phyloP scores from a whole-genome alignment of 2,797 vertebrate species.

The Bradypodion pumilum region DNA sequence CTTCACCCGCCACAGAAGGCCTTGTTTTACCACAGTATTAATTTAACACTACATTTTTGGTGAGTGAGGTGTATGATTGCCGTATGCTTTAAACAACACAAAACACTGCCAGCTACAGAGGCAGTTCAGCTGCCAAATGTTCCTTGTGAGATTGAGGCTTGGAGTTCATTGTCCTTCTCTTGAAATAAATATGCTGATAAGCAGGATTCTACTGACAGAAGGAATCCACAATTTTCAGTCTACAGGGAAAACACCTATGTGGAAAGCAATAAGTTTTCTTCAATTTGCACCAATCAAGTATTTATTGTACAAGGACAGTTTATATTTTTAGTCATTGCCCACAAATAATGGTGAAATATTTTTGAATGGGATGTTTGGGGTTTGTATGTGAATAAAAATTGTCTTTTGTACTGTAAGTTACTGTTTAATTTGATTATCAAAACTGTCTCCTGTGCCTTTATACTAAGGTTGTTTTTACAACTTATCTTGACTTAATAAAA shows the following conservation, averaged over 20 bases:
- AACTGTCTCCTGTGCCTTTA: conserved; percentile 98
- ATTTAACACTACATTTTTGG: conserved; percentile 45
- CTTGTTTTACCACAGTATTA: conserved; percentile 57
- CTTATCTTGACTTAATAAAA: conserved; percentile 92
- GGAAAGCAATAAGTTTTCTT: conserved; percentile 93
- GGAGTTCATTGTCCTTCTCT: conserved; percentile 61
- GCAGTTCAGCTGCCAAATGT: conserved; percentile 64
- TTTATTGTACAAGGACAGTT: conserved; percentile 82
- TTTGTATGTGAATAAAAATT: conserved; percentile 92
- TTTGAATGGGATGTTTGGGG: conserved; percentile 82
- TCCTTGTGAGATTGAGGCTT: conserved; percentile 68
- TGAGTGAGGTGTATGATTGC: conserved; percentile 56
- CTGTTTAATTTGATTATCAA: conserved; percentile 89
- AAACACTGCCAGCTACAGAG: conserved; percentile 64
- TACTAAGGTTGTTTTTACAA: conserved; percentile 97
- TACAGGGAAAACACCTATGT: conserved; percentile 79
- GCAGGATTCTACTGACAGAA: conserved; percentile 55
- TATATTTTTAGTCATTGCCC: conserved; percentile 84
- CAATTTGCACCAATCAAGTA: conserved; percentile 81
- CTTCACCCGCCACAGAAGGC: conserved; percentile 44
- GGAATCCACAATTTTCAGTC: conserved; percentile 68
- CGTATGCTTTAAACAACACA: conserved; percentile 54
- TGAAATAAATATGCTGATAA: conserved; percentile 56
- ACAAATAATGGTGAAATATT: conserved; percentile 79
- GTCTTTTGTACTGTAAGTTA: conserved; percentile 97